phyloP scores from a whole-genome alignment of 2,113 vertebrate species.

The Carassius auratus region DNA sequence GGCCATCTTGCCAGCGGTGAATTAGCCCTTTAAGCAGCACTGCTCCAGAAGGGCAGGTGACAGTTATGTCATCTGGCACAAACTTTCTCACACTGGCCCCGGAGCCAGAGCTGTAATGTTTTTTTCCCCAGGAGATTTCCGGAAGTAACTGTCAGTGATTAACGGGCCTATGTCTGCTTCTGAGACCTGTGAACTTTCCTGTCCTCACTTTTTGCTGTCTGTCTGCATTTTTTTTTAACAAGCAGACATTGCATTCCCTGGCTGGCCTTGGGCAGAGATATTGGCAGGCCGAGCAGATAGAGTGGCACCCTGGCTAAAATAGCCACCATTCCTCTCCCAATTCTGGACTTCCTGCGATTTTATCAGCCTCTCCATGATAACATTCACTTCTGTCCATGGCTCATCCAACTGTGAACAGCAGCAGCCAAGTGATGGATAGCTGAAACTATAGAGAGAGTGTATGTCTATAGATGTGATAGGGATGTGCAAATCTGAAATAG shows the following conservation, averaged over 20 bases:
- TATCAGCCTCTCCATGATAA: conserved; percentile 44
- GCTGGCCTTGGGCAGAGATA: conserved; percentile 45
- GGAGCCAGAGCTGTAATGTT: neutral
- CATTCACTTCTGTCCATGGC: conserved; percentile 31
- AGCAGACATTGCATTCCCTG: conserved; percentile 53
- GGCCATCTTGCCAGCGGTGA: neutral
- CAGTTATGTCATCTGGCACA: neutral
- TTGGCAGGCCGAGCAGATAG: conserved; percentile 44
- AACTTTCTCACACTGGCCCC: conserved; percentile 1
- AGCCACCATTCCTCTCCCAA: conserved; percentile 22
- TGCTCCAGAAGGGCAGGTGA: neutral
- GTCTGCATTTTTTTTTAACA: conserved; percentile 51
- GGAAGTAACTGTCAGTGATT: conserved; percentile 16
- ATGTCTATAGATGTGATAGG: conserved; percentile 10
- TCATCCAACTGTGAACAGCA: conserved; percentile 38
- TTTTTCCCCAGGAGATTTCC: conserved; percentile 12
- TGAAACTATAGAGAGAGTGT: conserved; percentile 46
- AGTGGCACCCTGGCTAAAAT: conserved; percentile 53
- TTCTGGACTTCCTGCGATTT: conserved; percentile 29
- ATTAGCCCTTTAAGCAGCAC: neutral
- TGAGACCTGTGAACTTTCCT: conserved; percentile 34
- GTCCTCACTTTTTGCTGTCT: conserved; percentile 25
- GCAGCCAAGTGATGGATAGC: conserved; percentile 47
- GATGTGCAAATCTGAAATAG: conserved; percentile 41
- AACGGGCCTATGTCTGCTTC: conserved; percentile 31